phyloP scores from a whole-genome alignment of 2,797 vertebrate genomes.

The Aselliscus stoliczkanus region DNA sequence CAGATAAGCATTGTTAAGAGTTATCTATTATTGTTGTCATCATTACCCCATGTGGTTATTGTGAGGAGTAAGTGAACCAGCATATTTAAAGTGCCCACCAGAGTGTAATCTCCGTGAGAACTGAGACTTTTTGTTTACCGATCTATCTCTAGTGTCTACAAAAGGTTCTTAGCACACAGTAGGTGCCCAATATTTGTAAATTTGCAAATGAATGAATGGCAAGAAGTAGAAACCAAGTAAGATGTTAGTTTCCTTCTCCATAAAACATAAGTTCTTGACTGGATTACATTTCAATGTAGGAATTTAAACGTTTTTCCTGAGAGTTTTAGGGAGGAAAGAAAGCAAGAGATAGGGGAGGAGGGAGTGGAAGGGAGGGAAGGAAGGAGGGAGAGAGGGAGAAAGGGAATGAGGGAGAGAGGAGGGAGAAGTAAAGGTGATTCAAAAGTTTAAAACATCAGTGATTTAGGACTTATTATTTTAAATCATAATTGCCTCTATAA shows the following conservation, averaged over 20 bases:
- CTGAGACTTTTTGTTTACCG: not conserved
- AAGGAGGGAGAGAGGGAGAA: no score
- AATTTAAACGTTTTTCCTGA: slow-evolving; percentile 1
- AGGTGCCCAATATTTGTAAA: slow-evolving; percentile 19
- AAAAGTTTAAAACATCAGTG: not conserved
- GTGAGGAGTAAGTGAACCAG: slow-evolving; percentile 3
- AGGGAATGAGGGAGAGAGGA: not conserved
- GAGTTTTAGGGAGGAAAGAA: not conserved
- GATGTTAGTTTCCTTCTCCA: not conserved
- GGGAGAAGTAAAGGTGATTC: not conserved
- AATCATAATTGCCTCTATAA: slow-evolving; percentile 20
- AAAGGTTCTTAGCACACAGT: not conserved
- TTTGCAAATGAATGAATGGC: not conserved
- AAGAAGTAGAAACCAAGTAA: not conserved
- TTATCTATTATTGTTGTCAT: not conserved
- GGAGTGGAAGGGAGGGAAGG: no score
- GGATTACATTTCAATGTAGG: not conserved
- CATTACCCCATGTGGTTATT: not conserved
- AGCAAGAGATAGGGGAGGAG: not conserved
- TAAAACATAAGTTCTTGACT: not conserved
- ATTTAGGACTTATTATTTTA: slow-evolving; percentile 10
- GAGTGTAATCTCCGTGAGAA: not conserved
- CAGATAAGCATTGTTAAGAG: not conserved
- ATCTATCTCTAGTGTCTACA: not conserved
- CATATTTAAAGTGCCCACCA: not conserved